Evolutionary conservation across 1,140 invertebrate species (phyloP), one percentile per base, ranked within the genome.

Genomic region (Ceratina australensis): DNA sequence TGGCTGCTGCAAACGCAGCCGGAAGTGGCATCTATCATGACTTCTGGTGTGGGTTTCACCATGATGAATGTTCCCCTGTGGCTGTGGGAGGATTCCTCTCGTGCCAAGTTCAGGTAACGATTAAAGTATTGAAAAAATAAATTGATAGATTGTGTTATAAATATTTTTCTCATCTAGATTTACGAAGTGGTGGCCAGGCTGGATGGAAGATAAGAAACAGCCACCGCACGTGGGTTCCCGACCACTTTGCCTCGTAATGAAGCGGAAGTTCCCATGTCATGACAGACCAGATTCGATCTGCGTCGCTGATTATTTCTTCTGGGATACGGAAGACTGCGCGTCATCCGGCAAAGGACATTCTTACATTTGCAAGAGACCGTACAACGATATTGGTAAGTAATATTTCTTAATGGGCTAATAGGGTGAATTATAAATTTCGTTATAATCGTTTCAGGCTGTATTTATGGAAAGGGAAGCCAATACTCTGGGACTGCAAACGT

Each of bases 401-500:
- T 71, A 16, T 12, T 24, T 52, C 47, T 68, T 52, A 61, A 15
- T 63, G 5, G 8, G 5, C 18, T 22, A 20, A n/a, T 20, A n/a
- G 20, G 8, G 20, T 7, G 22, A 10, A 24, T 26, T 33, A 20
- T 73, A 22, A 12, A 12, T 42, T 26, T 20, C 15, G 72, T 15
- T 49, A 16, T 15, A 33, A 18, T 64, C 7, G 4, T 63, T 72
- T 82, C 71, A 94, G 93, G 93, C 57, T 94, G 93, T 78, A 83
- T 93, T 64, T 91, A 91, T 60, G 92, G 91, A 2, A 92, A 92
- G 78, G 93, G 93, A 66, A 87, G 90, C 74, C 89, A 92, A 76
- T 94, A 94, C 84, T 79, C 77, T 3, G 94, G 94, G 65, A 88
- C 87, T 60, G 94, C 94, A 28, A 94, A 93, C 78, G 87, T 94